phyloP scores from a whole-genome alignment of 2,888 invertebrate genomes.

The Theodoxus fluviatilis region DNA sequence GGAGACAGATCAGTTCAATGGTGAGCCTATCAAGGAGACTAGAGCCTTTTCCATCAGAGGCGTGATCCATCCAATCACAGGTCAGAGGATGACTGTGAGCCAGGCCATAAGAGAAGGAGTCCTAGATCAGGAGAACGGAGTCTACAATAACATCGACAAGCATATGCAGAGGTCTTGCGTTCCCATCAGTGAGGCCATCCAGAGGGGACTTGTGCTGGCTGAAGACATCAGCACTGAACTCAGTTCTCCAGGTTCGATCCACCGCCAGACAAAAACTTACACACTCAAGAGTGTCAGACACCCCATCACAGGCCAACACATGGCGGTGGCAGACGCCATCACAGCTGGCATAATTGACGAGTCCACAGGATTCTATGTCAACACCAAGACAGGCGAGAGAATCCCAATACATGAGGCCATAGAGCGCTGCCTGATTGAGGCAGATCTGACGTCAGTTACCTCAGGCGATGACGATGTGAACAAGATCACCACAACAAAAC shows the following conservation, averaged over 20 bases:
- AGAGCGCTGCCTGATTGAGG: slow-evolving; percentile 76
- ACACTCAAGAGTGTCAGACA: slow-evolving; percentile 72
- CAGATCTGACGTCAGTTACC: slow-evolving; percentile 55
- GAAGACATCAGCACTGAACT: slow-evolving; percentile 87
- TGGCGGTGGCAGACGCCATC: slow-evolving; percentile 90
- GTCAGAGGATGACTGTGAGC: slow-evolving; percentile 79
- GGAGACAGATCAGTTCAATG: slow-evolving; percentile 76
- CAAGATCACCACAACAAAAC: slow-evolving; percentile 70
- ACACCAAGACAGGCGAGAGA: slow-evolving; percentile 81
- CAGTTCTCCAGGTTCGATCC: slow-evolving; percentile 84
- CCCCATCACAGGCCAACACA: slow-evolving; percentile 71
- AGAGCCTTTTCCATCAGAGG: slow-evolving; percentile 83
- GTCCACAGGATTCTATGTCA: slow-evolving; percentile 68
- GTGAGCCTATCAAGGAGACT: slow-evolving; percentile 66
- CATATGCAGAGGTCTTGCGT: no score
- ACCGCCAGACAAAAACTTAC: slow-evolving; percentile 55
- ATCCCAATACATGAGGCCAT: slow-evolving; percentile 85
- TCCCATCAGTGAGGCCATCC: slow-evolving; percentile 84
- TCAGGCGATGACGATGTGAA: slow-evolving; percentile 87
- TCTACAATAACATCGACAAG: slow-evolving; percentile 70
- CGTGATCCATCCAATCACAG: slow-evolving; percentile 86
- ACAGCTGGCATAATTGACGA: slow-evolving; percentile 89
- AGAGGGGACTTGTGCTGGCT: slow-evolving; percentile 74
- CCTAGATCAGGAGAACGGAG: slow-evolving; percentile 72
- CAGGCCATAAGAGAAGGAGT: slow-evolving; percentile 74